Evolutionary conservation across 2,797 vertebrate genomes (phyloP), one percentile per base, ranked within the genome.

Genomic region (Oceanodroma leucorhoa): DNA sequence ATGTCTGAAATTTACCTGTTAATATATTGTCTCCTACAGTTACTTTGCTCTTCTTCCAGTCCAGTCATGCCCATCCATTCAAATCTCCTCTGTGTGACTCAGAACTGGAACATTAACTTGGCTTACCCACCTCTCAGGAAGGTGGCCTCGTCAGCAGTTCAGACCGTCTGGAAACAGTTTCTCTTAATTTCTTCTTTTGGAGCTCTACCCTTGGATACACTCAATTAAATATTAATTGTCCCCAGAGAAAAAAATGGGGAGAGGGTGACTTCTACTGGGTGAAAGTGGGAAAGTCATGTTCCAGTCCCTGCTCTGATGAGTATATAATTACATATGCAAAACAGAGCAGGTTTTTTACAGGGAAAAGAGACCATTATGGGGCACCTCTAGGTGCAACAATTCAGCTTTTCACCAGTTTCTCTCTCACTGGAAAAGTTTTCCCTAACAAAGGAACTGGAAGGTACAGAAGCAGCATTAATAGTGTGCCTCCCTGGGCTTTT

Each of bases 191-290:
- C 23, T 76, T 69, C 45, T 58, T 81, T 65, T 57, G 41, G 41
- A 94, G 23, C 10, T 51, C 34, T 89, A 61, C 8, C 22, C 10
- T 61, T 72, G 36, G 54, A 76, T 54, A 21, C 57, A 51, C 21
- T 69, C 50, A 51, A 65, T 78, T 78, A 94, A 69, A 88, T 43
- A 62, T 34, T 51, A 70, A 61, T 36, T 87, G 24, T 70, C 51
- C 54, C 46, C 30, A 20, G 22, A 81, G 70, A 46, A 78, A 87
- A 73, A 84, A 45, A 32, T 41, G 66, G 11, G 36, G 27, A 87
- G 46, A 95, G 54, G 27, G 54, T 93, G 95, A 94, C 90, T 95
- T 84, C 94, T 96, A 46, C 83, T 90, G 90, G 92, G 58, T 53
- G 32, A 38, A 92, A 70, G 72, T 20, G 43, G 46, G 23, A 96